Conservation (phyloP, 2,888 invertebrate genomes). For the Eupithecia exiguata region DNA sequence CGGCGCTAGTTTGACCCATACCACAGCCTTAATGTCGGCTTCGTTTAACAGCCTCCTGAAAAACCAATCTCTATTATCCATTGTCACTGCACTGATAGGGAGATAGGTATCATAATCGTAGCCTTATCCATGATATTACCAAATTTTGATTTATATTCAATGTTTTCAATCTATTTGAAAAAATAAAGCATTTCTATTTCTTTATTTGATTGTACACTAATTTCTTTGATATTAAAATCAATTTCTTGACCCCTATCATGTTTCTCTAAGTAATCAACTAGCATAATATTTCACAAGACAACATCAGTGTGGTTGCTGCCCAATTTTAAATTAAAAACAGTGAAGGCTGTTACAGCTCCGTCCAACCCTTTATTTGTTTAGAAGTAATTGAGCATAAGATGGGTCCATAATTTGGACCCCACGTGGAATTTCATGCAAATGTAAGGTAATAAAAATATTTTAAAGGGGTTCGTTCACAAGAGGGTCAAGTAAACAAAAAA, state of each 20-base stretch:
- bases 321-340: slow-evolving; percentile 36
- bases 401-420: slow-evolving; percentile 67
- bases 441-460: slow-evolving; percentile 62
- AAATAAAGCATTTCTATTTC: too few relatives aligned
- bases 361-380: slow-evolving; percentile 69
- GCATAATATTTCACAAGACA: slow-evolving; percentile 45
- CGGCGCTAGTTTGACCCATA: too few relatives aligned
- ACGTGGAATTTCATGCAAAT: slow-evolving; percentile 72
- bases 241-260: not conserved
- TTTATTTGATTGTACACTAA: too few relatives aligned
- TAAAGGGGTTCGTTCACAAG: not conserved
- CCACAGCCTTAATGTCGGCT: too few relatives aligned
- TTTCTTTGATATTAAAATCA: not conserved
- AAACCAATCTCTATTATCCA: too few relatives aligned
- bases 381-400: slow-evolving; percentile 64
- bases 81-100: not conserved
- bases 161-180: not conserved
- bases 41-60: too few relatives aligned
- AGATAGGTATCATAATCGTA: not conserved
- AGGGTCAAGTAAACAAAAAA: not conserved
- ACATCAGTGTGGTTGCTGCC: slow-evolving; percentile 45
- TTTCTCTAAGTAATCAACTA: slow-evolving; percentile 8
- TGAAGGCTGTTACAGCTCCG: slow-evolving; percentile 28
- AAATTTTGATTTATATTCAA: not conserved
- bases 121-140: not conserved